A percentile compares a stretch with the other conserved stretches of the same genome.
Evolutionary conservation across 2,113 vertebrate genomes (phyloP).

Genomic region (Neodontobutis hainanensis): DNA sequence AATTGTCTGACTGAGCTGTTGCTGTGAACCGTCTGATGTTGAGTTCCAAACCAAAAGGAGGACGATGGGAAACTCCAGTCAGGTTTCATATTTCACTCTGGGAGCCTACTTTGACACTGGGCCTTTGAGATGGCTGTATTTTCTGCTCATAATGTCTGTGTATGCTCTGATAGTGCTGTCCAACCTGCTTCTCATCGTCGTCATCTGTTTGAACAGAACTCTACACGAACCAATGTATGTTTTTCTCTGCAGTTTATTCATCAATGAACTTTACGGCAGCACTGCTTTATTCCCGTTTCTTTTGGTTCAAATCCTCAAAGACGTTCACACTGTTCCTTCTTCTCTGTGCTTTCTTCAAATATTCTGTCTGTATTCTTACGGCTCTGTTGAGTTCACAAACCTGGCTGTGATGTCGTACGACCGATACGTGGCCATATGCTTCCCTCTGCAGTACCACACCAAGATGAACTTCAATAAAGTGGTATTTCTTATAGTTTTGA

Average conservation of each 20-base stretch:
- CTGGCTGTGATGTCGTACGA: conserved; percentile 55
- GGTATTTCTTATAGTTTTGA: background rate
- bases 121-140: background rate
- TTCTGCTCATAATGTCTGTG: background rate
- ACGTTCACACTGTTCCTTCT: conserved; percentile 21
- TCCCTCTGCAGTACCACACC: conserved; percentile 32
- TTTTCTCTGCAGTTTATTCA: conserved; percentile 64
- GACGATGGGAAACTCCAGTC: no score
- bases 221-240: conserved; percentile 75
- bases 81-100: no score
- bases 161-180: background rate
- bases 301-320: conserved; percentile 29
- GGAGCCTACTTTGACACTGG: no score
- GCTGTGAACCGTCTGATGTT: no score
- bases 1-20: no score
- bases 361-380: conserved; percentile 62
- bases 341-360: conserved; percentile 60
- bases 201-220: conserved; percentile 56
- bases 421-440: conserved; percentile 50
- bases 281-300: conserved; percentile 30
- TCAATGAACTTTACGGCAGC: conserved; percentile 55
- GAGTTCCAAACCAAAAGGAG: no score
- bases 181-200: conserved; percentile 30
- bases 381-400: conserved; percentile 38
- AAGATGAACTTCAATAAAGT: background rate